phyloP scores from a whole-genome alignment of 2,888 invertebrate species.

The Prosopocoilus inquinatus region DNA sequence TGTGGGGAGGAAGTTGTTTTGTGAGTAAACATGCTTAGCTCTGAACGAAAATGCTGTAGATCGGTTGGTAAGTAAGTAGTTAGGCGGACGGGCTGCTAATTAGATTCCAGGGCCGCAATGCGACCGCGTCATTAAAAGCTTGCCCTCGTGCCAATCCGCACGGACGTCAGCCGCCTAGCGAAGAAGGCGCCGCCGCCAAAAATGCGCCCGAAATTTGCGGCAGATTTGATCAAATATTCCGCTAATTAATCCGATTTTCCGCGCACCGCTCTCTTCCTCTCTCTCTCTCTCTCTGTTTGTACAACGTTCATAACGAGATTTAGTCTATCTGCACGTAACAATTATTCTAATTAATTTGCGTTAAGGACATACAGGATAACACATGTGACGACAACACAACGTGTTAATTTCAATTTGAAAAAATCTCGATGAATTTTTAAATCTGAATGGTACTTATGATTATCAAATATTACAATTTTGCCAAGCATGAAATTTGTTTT shows the following conservation, averaged over 20 bases:
- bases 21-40: conserved; percentile 26
- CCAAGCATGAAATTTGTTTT: too few species aligned
- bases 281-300: conserved; percentile 18
- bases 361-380: too few species aligned
- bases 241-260: conserved; percentile 22
- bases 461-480: too few species aligned
- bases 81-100: conserved; percentile 41
- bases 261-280: conserved; percentile 13
- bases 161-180: conserved; percentile 27
- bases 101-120: conserved; percentile 38
- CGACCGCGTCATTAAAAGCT: conserved; percentile 42
- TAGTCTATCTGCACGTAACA: conserved; percentile 21
- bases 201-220: conserved; percentile 21
- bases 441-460: too few species aligned
- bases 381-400: too few species aligned
- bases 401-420: too few species aligned
- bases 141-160: conserved; percentile 25
- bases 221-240: conserved; percentile 23
- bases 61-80: conserved; percentile 35
- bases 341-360: not conserved
- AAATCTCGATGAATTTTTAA: too few species aligned
- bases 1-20: conserved; percentile 21
- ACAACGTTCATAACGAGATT: conserved; percentile 18
- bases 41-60: conserved; percentile 23
- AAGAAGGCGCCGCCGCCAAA: conserved; percentile 23